Base-by-base conservation (phyloP, 2,113 vertebrate genomes). In the Mormyrus lacerda region DNA sequence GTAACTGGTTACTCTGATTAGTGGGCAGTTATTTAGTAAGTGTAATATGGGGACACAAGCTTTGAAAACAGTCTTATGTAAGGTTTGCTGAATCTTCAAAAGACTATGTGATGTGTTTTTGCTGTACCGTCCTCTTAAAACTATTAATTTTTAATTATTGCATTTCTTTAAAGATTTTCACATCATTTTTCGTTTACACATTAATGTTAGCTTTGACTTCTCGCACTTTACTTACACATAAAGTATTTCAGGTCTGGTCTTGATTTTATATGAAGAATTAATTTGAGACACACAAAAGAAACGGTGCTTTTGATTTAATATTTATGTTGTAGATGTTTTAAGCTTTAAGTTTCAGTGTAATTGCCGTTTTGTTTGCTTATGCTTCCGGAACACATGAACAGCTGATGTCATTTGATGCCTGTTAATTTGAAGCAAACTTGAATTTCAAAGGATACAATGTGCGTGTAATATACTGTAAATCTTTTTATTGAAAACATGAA, bases 61-160 rank as follows among this genome's bases (percentile, higher is more conserved):
- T 51, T 85, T 89, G 51, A 65, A 31, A 47, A 82, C 31, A 44
- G 21, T 47, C 31, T 86, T 53, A 7, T 45, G 35, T 89, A 27
- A 48, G 39, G 45, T 13, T 65, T 42, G 92, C 92, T 90, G 91
- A 91, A 93, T 92, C 91, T 45, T 89, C 90, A 86, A 76, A 92
- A 44, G 45, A 85, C 11, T 27, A 35, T 8, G 35, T 89, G 47
- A 85, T 50, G 73, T 50, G 73, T 11, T 53, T 27, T 35, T 39
- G 85, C 31, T 58, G 85, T 86, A 2, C n/a, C 7, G 24, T 89
- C 17, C 55, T 83, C 24, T 19, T 9, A 24, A 17, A 42, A n/a
- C n/a, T 10, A 24, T 84, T 31, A 45, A 31, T 53, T 85, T 27
- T 50, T 24, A 27, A 85, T 19, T 27, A 48, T 50, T 85, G 83